Percentiles rank a stretch among this genome's conserved stretches.
phyloP scores from a whole-genome alignment of 1,140 invertebrate genomes.

The Helicoverpa armigera region DNA sequence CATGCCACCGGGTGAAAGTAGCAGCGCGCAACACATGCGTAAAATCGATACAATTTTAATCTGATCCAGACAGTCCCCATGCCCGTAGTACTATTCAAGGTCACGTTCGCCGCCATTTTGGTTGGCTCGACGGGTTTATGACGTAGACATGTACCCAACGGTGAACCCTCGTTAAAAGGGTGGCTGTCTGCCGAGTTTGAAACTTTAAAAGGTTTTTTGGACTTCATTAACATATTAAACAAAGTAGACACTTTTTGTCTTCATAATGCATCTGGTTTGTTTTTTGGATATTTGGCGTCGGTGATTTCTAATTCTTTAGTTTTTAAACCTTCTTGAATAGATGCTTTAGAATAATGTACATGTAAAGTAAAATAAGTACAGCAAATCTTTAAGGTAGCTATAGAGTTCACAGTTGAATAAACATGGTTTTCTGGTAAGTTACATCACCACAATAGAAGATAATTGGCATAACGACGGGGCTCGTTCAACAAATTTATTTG shows the following conservation, averaged over 20 bases:
- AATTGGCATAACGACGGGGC: constrained; percentile 14
- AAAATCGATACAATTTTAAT: constrained; percentile 49
- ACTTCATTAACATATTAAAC: constrained; percentile 10
- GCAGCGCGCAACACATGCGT: constrained; percentile 10
- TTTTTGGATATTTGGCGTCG: not conserved
- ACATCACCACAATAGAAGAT: constrained; percentile 38
- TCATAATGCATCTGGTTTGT: not conserved
- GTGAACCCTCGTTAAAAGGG: constrained; percentile 41
- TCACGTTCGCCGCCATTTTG: constrained; percentile 54
- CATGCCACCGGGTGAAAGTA: constrained; percentile 23
- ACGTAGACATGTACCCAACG: constrained; percentile 10
- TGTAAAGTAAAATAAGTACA: not conserved
- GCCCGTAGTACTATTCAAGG: constrained; percentile 55
- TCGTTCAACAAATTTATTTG: constrained; percentile 16
- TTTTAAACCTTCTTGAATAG: not conserved
- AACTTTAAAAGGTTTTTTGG: constrained; percentile 40
- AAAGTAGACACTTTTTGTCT: not conserved
- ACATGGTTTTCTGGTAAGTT: constrained; percentile 17
- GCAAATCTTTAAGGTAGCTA: not conserved
- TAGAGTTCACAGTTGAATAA: not conserved
- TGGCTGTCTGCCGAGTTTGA: constrained; percentile 30
- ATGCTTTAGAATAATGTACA: too few species aligned
- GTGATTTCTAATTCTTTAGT: not conserved
- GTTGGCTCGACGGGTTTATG: constrained; percentile 38
- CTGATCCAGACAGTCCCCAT: constrained; percentile 55